Evolutionary conservation across 2,888 invertebrate genomes (phyloP), one percentile per base, ranked within the genome.

Genomic region (Linnaemya tessellans): DNA sequence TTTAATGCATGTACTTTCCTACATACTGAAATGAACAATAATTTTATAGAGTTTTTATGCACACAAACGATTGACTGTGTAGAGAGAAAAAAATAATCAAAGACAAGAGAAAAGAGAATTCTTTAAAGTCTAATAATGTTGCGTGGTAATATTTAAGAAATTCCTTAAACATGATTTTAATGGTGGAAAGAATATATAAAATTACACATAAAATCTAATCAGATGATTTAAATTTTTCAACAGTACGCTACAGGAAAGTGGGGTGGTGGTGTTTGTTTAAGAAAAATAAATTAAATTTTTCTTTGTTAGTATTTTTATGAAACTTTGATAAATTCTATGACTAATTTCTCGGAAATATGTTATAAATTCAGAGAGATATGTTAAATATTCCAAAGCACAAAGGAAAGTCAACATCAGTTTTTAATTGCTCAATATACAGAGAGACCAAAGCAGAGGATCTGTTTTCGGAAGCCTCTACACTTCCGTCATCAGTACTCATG

Each of bases 191-290:
- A 85, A 84, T 78, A 75, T 85, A 82, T 85, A 81, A 85, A 82
- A 85, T 85, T 82, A 85, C 85, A 85, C 54, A 85, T 75, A 77
- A 85, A 82, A 82, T 85, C 85, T 85, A 85, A 85, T 85, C 85
- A 80, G 85, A 80, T 85, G 85, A 85, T 85, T 85, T 85, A 82
- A 80, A 85, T 85, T 85, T 85, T 80, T 56, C 71, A 51, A 58
- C 58, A 20, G 18, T 46, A 60, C 82, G 18, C 85, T 80, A 85
- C 79, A 71, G 3, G 79, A 80, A 80, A 79, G 46, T 60, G 1
- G 0, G 11, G 0, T 10, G 38, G 78, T n/a, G 41, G 0, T 43
- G 0, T 30, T 51, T n/a, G 13, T 60, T 60, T n/a, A 0, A 5
- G 9, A 25, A 30, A 3, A 2, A 30, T 30, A 30, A n/a, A n/a